Evolutionary conservation across 2,113 vertebrate genomes (phyloP).

Genomic region (human (Homo sapiens)): DNA sequence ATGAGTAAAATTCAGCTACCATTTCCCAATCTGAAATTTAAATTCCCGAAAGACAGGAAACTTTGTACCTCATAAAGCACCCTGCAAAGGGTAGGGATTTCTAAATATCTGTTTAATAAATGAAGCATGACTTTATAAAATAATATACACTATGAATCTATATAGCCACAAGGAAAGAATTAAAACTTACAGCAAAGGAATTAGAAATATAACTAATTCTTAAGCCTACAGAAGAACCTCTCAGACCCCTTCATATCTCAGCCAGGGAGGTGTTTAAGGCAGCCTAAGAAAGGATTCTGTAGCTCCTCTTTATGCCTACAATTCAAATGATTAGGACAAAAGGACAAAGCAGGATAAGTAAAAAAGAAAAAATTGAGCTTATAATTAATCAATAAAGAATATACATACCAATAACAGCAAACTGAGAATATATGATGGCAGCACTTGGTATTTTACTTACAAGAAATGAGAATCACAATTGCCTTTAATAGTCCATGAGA

Average conservation of each 20-base stretch:
- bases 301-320: not conserved
- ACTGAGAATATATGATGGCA: not conserved
- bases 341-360: not conserved
- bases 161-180: not conserved
- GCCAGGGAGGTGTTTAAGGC: not conserved
- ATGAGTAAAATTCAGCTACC: not conserved
- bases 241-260: not conserved
- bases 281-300: not conserved
- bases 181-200: not conserved
- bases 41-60: not conserved
- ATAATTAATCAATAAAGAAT: not conserved
- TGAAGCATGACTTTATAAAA: not conserved
- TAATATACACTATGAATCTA: not conserved
- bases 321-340: not conserved
- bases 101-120: not conserved
- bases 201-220: not conserved
- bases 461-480: not conserved
- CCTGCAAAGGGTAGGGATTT: not conserved
- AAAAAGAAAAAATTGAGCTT: not conserved
- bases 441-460: not conserved
- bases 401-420: not conserved
- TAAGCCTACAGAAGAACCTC: not conserved
- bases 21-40: not conserved
- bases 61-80: not conserved
- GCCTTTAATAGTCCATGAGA: not conserved